Evolutionary conservation across 2,888 invertebrate species (phyloP).

Genomic region (Idaea aversata): DNA sequence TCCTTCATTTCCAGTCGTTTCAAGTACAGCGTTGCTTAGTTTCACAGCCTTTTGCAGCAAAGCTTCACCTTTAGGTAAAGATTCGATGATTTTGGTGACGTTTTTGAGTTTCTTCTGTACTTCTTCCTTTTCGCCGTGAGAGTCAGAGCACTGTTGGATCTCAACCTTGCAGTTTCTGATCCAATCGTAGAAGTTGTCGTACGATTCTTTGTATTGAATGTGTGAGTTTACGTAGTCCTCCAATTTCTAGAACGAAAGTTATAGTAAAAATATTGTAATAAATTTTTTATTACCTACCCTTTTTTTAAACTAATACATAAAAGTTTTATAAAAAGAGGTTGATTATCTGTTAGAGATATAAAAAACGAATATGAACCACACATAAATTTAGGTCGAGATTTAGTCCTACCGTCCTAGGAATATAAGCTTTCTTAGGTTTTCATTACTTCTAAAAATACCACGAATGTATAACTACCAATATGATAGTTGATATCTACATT

Average conservation of each 20-base stretch:
- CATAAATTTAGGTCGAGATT: too few relatives aligned
- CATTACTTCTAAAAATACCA: too few relatives aligned
- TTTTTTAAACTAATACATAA: too few relatives aligned
- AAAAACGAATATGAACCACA: too few relatives aligned
- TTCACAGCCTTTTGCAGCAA: slow-evolving; percentile 87
- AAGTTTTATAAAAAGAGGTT: too few relatives aligned
- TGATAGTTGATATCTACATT: too few relatives aligned
- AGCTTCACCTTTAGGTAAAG: slow-evolving; percentile 85
- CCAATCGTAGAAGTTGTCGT: slow-evolving; percentile 92
- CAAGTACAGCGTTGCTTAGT: slow-evolving; percentile 86
- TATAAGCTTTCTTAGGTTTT: too few relatives aligned
- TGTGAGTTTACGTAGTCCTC: slow-evolving; percentile 93
- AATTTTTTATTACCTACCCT: not conserved
- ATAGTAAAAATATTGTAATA: not conserved
- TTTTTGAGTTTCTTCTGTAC: slow-evolving; percentile 88
- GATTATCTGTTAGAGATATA: too few relatives aligned
- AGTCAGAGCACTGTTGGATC: slow-evolving; percentile 91
- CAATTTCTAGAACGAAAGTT: slow-evolving; percentile 76
- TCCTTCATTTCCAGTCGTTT: slow-evolving; percentile 90
- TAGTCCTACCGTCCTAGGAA: too few relatives aligned
- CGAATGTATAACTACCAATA: too few relatives aligned
- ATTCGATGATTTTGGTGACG: slow-evolving; percentile 84
- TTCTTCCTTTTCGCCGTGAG: slow-evolving; percentile 91
- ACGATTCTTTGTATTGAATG: slow-evolving; percentile 91
- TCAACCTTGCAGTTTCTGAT: slow-evolving; percentile 89